Evolutionary conservation across 2,797 vertebrate genomes (phyloP).

Genomic region (Microchirus variegatus): DNA sequence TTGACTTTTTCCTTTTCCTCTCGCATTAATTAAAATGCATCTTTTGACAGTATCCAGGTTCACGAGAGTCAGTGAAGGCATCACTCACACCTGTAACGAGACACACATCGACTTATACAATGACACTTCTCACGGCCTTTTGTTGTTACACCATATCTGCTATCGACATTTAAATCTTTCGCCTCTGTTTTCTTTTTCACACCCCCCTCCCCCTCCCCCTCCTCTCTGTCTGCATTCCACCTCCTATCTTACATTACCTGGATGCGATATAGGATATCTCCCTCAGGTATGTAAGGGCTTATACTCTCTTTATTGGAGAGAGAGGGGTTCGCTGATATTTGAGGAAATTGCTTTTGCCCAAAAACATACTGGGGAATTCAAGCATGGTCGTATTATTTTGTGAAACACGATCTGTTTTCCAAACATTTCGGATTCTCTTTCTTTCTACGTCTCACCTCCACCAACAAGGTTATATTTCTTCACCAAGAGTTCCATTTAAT

Average conservation of each 20-base stretch:
- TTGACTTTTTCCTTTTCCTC: too few relatives aligned
- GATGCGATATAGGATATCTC: slow-evolving; percentile 40
- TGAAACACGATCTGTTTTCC: neutral
- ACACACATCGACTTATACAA: neutral
- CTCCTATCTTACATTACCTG: slow-evolving; percentile 28
- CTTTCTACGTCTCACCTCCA: too few relatives aligned
- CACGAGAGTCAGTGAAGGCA: too few relatives aligned
- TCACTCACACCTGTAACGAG: neutral
- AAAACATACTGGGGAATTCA: slow-evolving; percentile 38
- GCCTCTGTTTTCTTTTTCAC: slow-evolving; percentile 10
- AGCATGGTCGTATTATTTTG: neutral
- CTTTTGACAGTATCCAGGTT: too few relatives aligned
- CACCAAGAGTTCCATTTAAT: too few relatives aligned
- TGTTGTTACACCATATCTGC: slow-evolving; percentile 40
- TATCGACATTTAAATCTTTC: slow-evolving; percentile 32
- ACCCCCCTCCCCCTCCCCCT: slow-evolving; percentile 27
- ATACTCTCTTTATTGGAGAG: slow-evolving; percentile 32
- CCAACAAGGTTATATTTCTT: too few relatives aligned
- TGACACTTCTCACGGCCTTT: slow-evolving; percentile 2
- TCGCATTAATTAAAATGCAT: too few relatives aligned
- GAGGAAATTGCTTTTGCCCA: slow-evolving; percentile 57
- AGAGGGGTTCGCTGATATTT: slow-evolving; percentile 30
- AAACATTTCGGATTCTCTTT: neutral
- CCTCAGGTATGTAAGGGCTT: slow-evolving; percentile 20
- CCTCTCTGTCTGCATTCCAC: slow-evolving; percentile 42